A percentile compares a stretch with the other conserved stretches of the same genome.
Conservation (phyloP, 2,113 vertebrate species). For the Corythoichthys haematopterus region DNA sequence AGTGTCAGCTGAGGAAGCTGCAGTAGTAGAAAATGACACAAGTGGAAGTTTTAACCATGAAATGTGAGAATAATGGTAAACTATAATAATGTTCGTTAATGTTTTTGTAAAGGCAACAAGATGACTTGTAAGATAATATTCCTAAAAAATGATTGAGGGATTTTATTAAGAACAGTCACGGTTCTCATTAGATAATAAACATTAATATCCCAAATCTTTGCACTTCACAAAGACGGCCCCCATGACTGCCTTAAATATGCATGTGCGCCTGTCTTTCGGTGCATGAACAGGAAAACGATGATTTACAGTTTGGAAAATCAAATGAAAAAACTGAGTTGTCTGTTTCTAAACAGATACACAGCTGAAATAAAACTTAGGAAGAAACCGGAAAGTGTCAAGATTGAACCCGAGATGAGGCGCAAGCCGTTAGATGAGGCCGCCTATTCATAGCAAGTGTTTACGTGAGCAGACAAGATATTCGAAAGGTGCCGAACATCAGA, state of each 20-base stretch:
- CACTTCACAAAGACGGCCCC: not conserved
- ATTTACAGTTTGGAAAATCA: not conserved
- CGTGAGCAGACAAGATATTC: slow-evolving; percentile 81
- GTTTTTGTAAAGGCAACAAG: not conserved
- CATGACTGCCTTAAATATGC: not conserved
- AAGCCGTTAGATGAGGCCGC: slow-evolving; percentile 4
- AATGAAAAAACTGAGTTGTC: not conserved
- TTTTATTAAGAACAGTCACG: not conserved
- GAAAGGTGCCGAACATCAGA: slow-evolving; percentile 96
- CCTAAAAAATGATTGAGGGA: not conserved
- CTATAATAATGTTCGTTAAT: not conserved
- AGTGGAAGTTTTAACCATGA: not conserved
- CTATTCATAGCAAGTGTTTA: slow-evolving; percentile 90
- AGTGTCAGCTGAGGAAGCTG: not conserved
- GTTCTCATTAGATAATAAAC: not conserved
- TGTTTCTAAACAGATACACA: not conserved
- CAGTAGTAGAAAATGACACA: not conserved
- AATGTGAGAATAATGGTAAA: not conserved
- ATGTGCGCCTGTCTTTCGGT: not conserved
- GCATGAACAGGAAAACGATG: not conserved
- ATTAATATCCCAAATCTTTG: not conserved
- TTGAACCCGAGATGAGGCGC: slow-evolving; percentile 7
- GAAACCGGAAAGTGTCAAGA: not conserved
- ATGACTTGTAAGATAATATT: not conserved
- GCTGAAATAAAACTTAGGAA: not conserved